Percentiles rank a stretch among this genome's conserved stretches.
Conservation (phyloP, 2,888 invertebrate genomes). For the Drosophila emarginata region DNA sequence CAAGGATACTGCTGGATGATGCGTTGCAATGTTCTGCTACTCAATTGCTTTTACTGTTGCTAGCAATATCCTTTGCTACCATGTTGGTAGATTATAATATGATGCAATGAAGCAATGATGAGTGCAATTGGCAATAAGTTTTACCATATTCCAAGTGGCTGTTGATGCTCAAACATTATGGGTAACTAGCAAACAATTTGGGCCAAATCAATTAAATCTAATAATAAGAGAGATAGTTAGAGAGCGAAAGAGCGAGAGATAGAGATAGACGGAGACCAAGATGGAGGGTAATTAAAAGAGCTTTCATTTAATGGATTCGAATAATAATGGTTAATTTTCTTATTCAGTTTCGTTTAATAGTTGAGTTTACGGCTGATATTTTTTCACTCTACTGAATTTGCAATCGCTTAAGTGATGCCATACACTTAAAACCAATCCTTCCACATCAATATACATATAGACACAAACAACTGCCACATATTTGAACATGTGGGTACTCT, state of each 20-base stretch:
- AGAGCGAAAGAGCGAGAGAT: not conserved
- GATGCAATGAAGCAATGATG: slow-evolving; percentile 37
- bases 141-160: slow-evolving; percentile 11
- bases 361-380: not conserved
- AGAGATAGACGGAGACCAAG: too few species aligned
- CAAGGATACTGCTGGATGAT: slow-evolving; percentile 10
- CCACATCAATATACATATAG: not conserved
- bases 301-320: not conserved
- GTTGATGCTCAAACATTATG: slow-evolving; percentile 10
- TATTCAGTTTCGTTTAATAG: not conserved
- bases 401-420: slow-evolving; percentile 6
- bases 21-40: not conserved
- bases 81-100: slow-evolving; percentile 3
- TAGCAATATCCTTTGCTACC: not conserved
- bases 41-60: not conserved
- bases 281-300: not conserved
- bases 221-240: not conserved
- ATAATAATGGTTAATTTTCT: not conserved
- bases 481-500: not conserved
- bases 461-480: not conserved
- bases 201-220: not conserved
- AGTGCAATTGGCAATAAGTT: slow-evolving; percentile 36
- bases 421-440: not conserved
- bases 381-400: not conserved
- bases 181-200: not conserved